A percentile compares a stretch with the other conserved stretches of the same genome.
Evolutionary conservation across 2,113 vertebrate species (phyloP).

Genomic region (Ptyas mucosa): DNA sequence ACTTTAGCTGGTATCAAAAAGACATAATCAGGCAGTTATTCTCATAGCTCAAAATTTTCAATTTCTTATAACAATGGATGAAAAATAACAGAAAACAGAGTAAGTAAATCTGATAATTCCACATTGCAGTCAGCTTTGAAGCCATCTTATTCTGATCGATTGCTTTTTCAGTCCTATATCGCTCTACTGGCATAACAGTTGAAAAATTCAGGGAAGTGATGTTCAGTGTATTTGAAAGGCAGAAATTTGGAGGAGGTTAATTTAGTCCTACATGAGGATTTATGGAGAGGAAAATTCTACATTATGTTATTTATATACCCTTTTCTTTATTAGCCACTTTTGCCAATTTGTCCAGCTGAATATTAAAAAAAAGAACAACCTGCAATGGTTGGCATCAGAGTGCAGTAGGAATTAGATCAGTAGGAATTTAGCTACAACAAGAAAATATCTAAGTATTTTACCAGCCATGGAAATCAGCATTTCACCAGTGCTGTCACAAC

Average conservation of each 20-base stretch:
- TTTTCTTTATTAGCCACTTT: background rate
- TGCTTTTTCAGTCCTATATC: background rate
- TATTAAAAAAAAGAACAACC: background rate
- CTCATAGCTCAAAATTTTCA: background rate
- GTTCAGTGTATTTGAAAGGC: background rate
- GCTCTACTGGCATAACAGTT: background rate
- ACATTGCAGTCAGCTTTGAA: background rate
- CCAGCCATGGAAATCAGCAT: background rate
- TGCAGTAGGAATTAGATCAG: background rate
- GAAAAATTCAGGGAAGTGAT: background rate
- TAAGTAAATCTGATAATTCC: background rate
- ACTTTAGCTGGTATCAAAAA: background rate
- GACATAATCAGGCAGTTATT: background rate
- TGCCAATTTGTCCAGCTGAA: background rate
- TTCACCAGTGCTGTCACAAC: background rate
- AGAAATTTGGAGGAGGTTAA: background rate
- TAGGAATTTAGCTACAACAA: background rate
- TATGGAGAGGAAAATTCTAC: background rate
- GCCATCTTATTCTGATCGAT: background rate
- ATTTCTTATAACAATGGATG: background rate
- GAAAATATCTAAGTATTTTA: background rate
- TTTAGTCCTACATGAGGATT: background rate
- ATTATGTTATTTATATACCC: background rate
- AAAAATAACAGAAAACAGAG: background rate
- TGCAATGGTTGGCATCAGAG: background rate